These are phyloP conservation scores for Pemphigus obesinymphae DNA, from an alignment of 1,140 invertebrate genomes.

Conservation along the genomic window DNA sequence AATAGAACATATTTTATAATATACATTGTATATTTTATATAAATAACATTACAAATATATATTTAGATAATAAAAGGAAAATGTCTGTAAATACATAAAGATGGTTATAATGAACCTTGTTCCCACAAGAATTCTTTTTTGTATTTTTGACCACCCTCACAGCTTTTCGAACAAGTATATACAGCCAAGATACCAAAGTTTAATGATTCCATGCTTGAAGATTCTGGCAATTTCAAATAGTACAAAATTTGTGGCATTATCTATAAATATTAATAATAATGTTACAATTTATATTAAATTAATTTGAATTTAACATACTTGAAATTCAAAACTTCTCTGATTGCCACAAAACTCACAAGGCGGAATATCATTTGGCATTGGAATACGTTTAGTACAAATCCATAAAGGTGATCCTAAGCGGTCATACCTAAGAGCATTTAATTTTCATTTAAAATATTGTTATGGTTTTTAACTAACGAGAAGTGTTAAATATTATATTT, in stretches of 20 bases:
- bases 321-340: slow-evolving; percentile 86
- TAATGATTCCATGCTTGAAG: slow-evolving; percentile 61
- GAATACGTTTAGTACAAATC: slow-evolving; percentile 60
- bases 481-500: too few relatives aligned
- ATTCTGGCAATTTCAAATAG: slow-evolving; percentile 61
- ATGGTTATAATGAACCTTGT: slow-evolving; percentile 62
- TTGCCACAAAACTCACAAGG: slow-evolving; percentile 69
- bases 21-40: too few relatives aligned
- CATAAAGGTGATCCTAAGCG: slow-evolving; percentile 71
- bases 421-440: slow-evolving; percentile 60
- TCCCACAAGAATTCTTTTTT: slow-evolving; percentile 78
- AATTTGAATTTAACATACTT: slow-evolving; percentile 55
- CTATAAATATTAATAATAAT: slow-evolving; percentile 54
- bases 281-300: slow-evolving; percentile 8
- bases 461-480: too few relatives aligned
- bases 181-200: slow-evolving; percentile 86
- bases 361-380: slow-evolving; percentile 58
- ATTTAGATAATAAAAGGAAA: too few relatives aligned
- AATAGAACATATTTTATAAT: too few relatives aligned
- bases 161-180: slow-evolving; percentile 80
- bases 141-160: slow-evolving; percentile 60
- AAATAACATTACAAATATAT: too few relatives aligned
- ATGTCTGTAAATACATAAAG: too few relatives aligned
- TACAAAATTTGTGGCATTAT: slow-evolving; percentile 88
- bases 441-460: neutral